Base-by-base conservation (phyloP, 2,113 vertebrate genomes). In the Xenus cinereus region DNA sequence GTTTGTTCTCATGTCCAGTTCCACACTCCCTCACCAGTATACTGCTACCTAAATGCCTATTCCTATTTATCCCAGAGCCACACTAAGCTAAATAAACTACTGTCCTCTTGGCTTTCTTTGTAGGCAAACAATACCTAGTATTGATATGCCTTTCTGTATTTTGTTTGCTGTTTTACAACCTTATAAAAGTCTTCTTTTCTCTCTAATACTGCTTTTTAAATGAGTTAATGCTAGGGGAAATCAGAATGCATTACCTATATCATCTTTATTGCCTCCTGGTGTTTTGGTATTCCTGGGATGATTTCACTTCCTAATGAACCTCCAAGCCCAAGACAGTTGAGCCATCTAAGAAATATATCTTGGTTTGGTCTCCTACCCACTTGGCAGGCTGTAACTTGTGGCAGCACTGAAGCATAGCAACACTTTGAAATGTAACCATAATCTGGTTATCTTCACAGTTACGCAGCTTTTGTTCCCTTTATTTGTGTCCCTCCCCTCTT, bases 291-390 rank as follows among this genome's bases (percentile, higher is more conserved):
- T 93, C 92, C 33, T 86, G 73, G 77, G 69, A 89, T 88, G 81
- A 86, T 87, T 95, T 95, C 77, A 81, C 23, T 74, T 91, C 87
- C 67, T 95, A 96, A 97, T 80, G 94, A 96, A 95, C 76, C 94
- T 95, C 89, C 64, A 92, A 87, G 83, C 35, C 83, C 2, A 6
- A 96, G 79, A 97, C 87, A 79, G 84, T 79, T 80, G 87, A 97
- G 60, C 76, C 83, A 83, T 41, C 57, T 60, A 75, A 95, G 67
- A 94, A 95, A 87, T 95, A 81, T 56, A 85, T 87, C 90, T 94
- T 71, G 59, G 39, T 75, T 90, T 76, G 76, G 39, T 91, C 73
- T 90, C 83, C 91, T 90, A 60, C 54, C 73, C 56, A 4, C 57
- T 83, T 83, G 94, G 87, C 82, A 90, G 95, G 79, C 78, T 90